Base-by-base conservation (phyloP, 2,888 invertebrate species). In the Elysia crispata region DNA sequence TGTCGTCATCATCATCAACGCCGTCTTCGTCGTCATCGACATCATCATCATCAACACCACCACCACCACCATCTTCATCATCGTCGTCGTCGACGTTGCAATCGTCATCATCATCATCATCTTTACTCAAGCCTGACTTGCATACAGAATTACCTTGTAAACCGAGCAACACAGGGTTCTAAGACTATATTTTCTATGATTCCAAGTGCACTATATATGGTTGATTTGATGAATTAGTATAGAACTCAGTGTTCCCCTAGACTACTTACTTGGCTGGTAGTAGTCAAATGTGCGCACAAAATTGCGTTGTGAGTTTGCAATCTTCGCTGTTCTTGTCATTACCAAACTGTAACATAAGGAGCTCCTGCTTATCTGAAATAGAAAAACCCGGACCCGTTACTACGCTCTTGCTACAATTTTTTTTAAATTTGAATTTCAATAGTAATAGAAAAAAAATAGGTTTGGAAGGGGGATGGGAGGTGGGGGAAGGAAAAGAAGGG, bases 221-320 rank as follows among this genome's bases (percentile, higher is more conserved):
- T 41, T 11, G 41, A 41, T 41, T 41, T 41, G 5, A 41, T 41
- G n/a, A n/a, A n/a, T 41, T 11, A 41, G 11, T 6, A 41, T 41
- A 6, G 5, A 41, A 41, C 11, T 41, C 41, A 11, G 11, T 41
- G 3, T 11, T 11, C 3, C 41, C 11, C 41, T 5, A 60, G 60
- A 6, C 3, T 60, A 84, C 86, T 85, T 83, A 89, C 89, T 83
- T 33, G 90, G 89, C 62, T 87, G 84, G 77, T 90, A 90, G 79
- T 90, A 90, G 74, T 88, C 88, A 50, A 85, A 87, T 20, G 89
- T 86, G 69, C 82, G 83, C 28, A 90, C 84, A 31, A 86, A 86
- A 18, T 86, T 86, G n/a, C 86, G 85, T 77, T 89, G 87, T 18
- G 86, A 85, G 57, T 87, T 87, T 54, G 88, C 88, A 8, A 89